Conservation (phyloP, 1,140 invertebrate species). For the Ostrea edulis region DNA sequence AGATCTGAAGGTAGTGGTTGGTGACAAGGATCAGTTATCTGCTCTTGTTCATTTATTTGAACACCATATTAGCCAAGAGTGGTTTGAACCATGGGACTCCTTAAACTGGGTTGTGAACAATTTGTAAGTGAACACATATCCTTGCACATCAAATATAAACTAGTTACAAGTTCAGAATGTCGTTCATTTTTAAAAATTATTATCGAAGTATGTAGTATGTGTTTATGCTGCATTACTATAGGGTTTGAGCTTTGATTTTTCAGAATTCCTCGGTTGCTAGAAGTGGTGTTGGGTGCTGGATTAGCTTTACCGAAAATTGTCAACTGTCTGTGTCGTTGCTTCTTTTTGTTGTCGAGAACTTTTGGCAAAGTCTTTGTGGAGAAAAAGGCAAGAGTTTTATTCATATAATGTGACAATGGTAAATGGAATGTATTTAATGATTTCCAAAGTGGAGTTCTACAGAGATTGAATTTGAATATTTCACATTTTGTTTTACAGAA, state of each 20-base stretch:
- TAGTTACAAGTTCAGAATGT: neutral
- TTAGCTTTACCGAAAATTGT: constrained; percentile 73
- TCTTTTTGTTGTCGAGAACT: constrained; percentile 79
- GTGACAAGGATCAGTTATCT: constrained; percentile 67
- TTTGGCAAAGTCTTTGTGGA: constrained; percentile 81
- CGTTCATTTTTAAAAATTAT: neutral
- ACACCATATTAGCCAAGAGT: constrained; percentile 77
- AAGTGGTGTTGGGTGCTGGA: constrained; percentile 73
- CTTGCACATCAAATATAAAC: too few species aligned
- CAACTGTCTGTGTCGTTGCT: constrained; percentile 78
- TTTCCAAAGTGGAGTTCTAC: neutral
- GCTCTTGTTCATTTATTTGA: constrained; percentile 73
- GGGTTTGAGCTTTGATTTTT: constrained; percentile 49
- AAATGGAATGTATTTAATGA: neutral
- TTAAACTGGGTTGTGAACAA: constrained; percentile 78
- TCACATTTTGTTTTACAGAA: neutral
- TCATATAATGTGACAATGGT: neutral
- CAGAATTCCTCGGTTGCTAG: constrained; percentile 75
- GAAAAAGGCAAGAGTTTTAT: constrained; percentile 69
- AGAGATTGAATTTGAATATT: too few species aligned
- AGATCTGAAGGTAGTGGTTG: constrained; percentile 74
- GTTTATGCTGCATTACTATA: neutral
- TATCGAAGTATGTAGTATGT: neutral
- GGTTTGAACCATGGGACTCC: constrained; percentile 80
- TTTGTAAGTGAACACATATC: constrained; percentile 71